A percentile compares a stretch with the other conserved stretches of the same genome.
Evolutionary conservation across 2,797 vertebrate genomes (phyloP).

Genomic region (Rhynchotus rufescens): DNA sequence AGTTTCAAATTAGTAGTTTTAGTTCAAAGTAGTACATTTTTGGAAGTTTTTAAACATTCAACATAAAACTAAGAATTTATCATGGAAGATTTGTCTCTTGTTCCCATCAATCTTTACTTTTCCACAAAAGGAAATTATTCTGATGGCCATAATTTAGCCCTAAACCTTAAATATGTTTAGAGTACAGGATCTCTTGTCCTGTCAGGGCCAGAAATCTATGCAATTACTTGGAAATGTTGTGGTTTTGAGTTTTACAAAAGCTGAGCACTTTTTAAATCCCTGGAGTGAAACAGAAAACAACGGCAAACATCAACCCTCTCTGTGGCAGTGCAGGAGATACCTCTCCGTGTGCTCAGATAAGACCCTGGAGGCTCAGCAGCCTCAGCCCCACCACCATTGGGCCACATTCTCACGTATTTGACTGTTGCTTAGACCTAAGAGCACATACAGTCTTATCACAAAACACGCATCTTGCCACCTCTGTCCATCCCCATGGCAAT

Average conservation of each 20-base stretch:
- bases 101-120: neutral
- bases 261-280: neutral
- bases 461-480: neutral
- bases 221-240: neutral
- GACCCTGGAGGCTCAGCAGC: too few relatives aligned
- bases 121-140: neutral
- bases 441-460: too few relatives aligned
- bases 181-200: neutral
- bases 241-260: neutral
- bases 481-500: accelerated
- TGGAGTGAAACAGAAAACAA: neutral
- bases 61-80: neutral
- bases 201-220: neutral
- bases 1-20: too few relatives aligned
- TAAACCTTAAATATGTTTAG: neutral
- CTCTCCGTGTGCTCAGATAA: too few relatives aligned
- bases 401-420: too few relatives aligned
- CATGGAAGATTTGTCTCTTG: neutral
- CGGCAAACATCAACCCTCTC: accelerated
- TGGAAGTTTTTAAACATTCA: neutral
- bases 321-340: neutral
- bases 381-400: too few relatives aligned
- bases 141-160: neutral
- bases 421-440: neutral
- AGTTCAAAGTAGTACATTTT: too few relatives aligned